Evolutionary conservation across 2,888 invertebrate genomes (phyloP).

Genomic region (Didymodactylos carnosus): DNA sequence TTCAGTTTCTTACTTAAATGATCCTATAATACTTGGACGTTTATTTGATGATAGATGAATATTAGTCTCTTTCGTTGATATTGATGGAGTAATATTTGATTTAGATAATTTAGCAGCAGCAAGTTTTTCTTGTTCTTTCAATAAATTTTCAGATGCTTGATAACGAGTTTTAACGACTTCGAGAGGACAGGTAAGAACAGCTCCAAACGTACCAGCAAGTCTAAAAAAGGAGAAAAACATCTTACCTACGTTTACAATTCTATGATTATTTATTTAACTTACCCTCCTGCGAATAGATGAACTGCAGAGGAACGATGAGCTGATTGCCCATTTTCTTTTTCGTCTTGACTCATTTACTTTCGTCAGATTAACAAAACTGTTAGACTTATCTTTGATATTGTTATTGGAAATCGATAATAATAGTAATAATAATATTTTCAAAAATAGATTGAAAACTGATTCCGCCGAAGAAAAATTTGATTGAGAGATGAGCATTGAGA

Average conservation of each 20-base stretch:
- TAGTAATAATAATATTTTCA: too few relatives aligned
- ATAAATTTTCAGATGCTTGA: slow-evolving; percentile 52
- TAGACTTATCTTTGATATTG: too few relatives aligned
- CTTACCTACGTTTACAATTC: neutral
- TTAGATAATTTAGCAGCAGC: neutral
- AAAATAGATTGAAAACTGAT: too few relatives aligned
- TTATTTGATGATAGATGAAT: neutral
- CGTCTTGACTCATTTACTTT: neutral
- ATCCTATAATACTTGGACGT: neutral
- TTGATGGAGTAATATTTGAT: neutral
- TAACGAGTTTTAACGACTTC: slow-evolving; percentile 92
- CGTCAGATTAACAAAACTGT: too few relatives aligned
- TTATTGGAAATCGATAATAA: too few relatives aligned
- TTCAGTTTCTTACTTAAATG: neutral
- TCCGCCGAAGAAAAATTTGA: too few relatives aligned
- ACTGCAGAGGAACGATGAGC: neutral
- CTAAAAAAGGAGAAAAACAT: slow-evolving; percentile 39
- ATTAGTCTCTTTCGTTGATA: too few relatives aligned
- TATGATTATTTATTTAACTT: neutral
- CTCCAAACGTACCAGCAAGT: slow-evolving; percentile 83
- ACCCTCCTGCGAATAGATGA: slow-evolving; percentile 13
- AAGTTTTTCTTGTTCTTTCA: too few relatives aligned
- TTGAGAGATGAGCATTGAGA: too few relatives aligned
- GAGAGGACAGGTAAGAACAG: slow-evolving; percentile 83
- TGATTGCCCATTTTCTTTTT: slow-evolving; percentile 3